Conservation (phyloP, 2,888 invertebrate species). For the Agrypnus murinus region DNA sequence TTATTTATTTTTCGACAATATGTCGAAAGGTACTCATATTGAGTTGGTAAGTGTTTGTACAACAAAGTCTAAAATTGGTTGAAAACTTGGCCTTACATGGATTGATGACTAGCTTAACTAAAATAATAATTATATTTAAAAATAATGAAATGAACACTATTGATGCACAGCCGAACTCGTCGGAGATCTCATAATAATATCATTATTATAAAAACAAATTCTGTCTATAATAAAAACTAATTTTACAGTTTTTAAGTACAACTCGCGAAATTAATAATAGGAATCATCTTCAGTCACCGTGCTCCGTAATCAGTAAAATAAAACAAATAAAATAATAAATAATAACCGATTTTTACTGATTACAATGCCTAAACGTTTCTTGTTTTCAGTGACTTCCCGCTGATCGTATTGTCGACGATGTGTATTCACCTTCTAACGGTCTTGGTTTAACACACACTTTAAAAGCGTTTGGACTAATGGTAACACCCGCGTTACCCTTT, state of each 20-base stretch:
- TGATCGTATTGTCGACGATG: slow-evolving; percentile 69
- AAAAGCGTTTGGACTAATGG: slow-evolving; percentile 88
- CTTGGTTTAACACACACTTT: slow-evolving; percentile 80
- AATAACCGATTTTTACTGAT: neutral
- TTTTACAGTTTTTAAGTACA: slow-evolving; percentile 51
- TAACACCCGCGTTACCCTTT: slow-evolving; percentile 87
- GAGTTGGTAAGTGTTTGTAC: no score
- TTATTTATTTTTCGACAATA: slow-evolving; percentile 17
- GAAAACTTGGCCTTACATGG: slow-evolving; percentile 55
- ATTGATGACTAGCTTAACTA: slow-evolving; percentile 62
- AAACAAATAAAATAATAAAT: slow-evolving; percentile 19
- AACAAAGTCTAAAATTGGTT: slow-evolving; percentile 22
- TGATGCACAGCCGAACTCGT: slow-evolving; percentile 69
- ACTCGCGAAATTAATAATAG: slow-evolving; percentile 56
- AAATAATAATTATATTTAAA: slow-evolving; percentile 53
- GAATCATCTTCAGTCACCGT: slow-evolving; percentile 63
- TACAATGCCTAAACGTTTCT: neutral
- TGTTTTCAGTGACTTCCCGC: slow-evolving; percentile 70
- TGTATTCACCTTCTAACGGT: slow-evolving; percentile 70
- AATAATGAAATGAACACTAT: slow-evolving; percentile 68
- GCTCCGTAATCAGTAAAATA: slow-evolving; percentile 58
- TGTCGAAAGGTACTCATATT: slow-evolving; percentile 5
- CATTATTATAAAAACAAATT: slow-evolving; percentile 39
- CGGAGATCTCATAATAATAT: slow-evolving; percentile 67
- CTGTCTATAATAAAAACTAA: slow-evolving; percentile 38